Base-by-base conservation (phyloP, 2,113 vertebrate genomes). In the Odontophorus gujanensis region DNA sequence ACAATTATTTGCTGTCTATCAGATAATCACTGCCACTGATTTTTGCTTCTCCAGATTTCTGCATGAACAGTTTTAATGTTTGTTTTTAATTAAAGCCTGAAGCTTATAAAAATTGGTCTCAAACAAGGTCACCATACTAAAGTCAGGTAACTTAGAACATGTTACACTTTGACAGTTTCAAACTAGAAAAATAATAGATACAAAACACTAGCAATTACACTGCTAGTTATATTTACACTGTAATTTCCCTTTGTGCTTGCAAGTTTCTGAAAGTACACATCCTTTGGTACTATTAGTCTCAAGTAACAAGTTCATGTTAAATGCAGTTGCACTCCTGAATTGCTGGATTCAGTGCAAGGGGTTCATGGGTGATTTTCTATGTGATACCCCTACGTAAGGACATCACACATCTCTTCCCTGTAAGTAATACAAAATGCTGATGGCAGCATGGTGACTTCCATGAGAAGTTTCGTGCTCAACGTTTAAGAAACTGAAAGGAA, bases 161-260 rank as follows among this genome's bases (percentile, higher is more conserved):
- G 61, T 36, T 85, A 85, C 72, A 92, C 80, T 30, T 86, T 58
- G 72, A 89, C 79, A 81, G 63, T 61, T 88, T 85, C 16, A 26
- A 86, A 42, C 85, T 95, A 94, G 85, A 91, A 97, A 92, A 95
- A 75, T 61, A 95, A 73, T 2, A 58, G 51, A 9, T 91, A 94
- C 11, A 85, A 81, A 75, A 95, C 63, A 13, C 22, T 88, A 95
- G 58, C 24, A 91, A 85, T 74, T 91, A 71, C 73, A 86, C 32
- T 51, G 55, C 59, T 85, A 77, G 15, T 89, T 77, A 40, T 91
- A 95, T 91, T 95, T 95, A 96, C 80, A 91, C 43, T 67, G 22
- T 72, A 13, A 43, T 79, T 89, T 84, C 82, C 85, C 69, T 95
- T 95, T 95, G 96, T 95, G 95, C 94, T 95, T 95, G 80, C 62